Conservation (phyloP, 2,797 vertebrate species). For the Helostoma temminkii region DNA sequence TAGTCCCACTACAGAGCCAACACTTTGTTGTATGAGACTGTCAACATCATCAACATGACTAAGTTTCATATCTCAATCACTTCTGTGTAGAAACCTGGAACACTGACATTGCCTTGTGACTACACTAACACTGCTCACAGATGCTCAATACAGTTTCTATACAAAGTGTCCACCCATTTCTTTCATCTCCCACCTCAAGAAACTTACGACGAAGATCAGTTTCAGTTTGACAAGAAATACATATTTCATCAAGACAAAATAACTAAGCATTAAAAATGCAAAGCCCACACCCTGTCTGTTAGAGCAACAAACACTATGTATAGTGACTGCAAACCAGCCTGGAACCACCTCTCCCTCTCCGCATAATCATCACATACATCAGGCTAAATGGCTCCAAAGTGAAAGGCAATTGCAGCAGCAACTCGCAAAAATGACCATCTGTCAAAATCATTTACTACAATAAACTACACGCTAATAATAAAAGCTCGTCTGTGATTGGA, state of each 20-base stretch:
- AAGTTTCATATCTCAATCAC: background rate
- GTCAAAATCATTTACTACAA: background rate
- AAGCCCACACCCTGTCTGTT: constrained; percentile 6
- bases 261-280: constrained; percentile 2
- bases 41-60: constrained; percentile 11
- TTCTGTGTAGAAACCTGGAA: background rate
- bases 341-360: constrained; percentile 17
- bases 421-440: background rate
- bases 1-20: constrained; percentile 31
- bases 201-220: background rate
- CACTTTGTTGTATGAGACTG: background rate
- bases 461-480: background rate
- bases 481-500: background rate
- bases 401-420: background rate
- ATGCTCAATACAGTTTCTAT: background rate
- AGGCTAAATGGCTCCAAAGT: constrained; percentile 13
- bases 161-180: background rate
- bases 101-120: constrained; percentile 4
- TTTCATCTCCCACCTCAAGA: background rate
- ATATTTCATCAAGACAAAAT: background rate
- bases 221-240: background rate
- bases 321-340: constrained; percentile 27
- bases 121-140: background rate
- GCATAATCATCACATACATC: background rate
- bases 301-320: constrained; percentile 46